phyloP scores from a whole-genome alignment of 1,140 invertebrate genomes.

The Eupristina koningsbergeri region DNA sequence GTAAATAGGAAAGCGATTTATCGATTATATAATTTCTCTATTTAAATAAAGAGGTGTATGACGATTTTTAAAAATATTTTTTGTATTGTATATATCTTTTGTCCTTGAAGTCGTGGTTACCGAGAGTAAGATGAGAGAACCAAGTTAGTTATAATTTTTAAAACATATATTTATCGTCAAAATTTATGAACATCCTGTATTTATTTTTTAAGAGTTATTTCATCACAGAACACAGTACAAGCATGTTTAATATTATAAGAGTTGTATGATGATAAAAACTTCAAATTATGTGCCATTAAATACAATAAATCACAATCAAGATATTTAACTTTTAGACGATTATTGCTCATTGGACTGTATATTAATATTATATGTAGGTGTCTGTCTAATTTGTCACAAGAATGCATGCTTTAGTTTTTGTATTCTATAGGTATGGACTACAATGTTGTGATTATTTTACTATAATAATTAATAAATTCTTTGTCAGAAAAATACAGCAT shows the following conservation, averaged over 20 bases:
- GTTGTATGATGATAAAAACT: conserved; percentile 40
- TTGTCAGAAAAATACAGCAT: conserved; percentile 43
- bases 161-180: conserved; percentile 11
- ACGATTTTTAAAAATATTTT: conserved; percentile 55
- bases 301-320: conserved; percentile 59
- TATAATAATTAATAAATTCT: conserved; percentile 62
- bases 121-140: conserved; percentile 37
- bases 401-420: conserved; percentile 62
- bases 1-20: conserved; percentile 54
- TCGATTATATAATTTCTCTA: conserved; percentile 42
- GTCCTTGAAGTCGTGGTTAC: conserved; percentile 44
- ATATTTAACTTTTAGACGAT: conserved; percentile 47
- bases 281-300: conserved; percentile 66
- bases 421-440: conserved; percentile 62
- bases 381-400: conserved; percentile 52
- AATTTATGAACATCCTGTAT: conserved; percentile 20
- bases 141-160: conserved; percentile 1
- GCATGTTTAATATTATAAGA: conserved; percentile 39
- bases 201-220: conserved; percentile 47
- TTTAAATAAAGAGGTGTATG: conserved; percentile 45
- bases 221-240: conserved; percentile 12
- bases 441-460: conserved; percentile 62
- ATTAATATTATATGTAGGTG: conserved; percentile 50
- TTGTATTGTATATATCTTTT: conserved; percentile 55
- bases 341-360: conserved; percentile 56